These are phyloP conservation scores for Gavia stellata DNA, from an alignment of 2,113 vertebrate genomes.

Conservation along the genomic window DNA sequence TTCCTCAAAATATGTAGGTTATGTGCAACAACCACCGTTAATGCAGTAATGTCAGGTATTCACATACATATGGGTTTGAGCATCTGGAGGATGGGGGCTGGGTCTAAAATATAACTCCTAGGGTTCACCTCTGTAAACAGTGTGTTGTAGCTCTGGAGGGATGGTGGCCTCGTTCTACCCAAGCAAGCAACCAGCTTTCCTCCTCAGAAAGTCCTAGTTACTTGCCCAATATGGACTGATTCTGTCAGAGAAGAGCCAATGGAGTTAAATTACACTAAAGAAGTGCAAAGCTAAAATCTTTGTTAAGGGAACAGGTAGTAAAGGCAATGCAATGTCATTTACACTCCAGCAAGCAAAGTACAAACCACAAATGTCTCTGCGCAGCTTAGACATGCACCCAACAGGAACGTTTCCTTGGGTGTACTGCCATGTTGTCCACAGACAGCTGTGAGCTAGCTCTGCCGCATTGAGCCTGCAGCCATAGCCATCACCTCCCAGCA, in stretches of 20 bases:
- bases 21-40: background rate
- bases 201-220: background rate
- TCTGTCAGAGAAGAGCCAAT: background rate
- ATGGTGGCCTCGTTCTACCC: background rate
- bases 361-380: background rate
- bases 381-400: background rate
- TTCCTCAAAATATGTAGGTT: background rate
- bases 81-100: background rate
- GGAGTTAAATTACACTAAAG: background rate
- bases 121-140: background rate
- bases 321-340: background rate
- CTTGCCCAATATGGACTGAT: background rate
- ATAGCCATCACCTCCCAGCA: background rate
- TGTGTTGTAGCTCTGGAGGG: background rate
- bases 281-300: background rate
- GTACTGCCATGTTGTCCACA: background rate
- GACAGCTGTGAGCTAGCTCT: background rate
- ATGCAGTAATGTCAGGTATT: background rate
- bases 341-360: background rate
- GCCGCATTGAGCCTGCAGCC: background rate
- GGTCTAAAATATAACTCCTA: background rate
- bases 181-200: background rate
- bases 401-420: background rate
- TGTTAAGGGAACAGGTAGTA: background rate
- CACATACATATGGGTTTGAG: background rate